Conservation (phyloP, 2,113 vertebrate species). For the Morone chrysops region DNA sequence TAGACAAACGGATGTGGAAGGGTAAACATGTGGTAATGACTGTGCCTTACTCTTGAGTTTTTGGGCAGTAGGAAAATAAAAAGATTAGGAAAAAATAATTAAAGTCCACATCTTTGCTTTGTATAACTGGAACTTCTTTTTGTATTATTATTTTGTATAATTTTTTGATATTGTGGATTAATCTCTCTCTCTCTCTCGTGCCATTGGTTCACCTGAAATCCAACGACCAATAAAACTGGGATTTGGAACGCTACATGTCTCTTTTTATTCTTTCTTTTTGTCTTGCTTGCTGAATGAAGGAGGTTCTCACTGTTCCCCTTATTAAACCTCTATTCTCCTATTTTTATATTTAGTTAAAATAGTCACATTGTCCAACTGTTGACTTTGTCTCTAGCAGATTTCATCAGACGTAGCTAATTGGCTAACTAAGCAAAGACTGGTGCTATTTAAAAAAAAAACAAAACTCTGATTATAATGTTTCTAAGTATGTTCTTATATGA, state of each 20-base stretch:
- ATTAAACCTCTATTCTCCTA: background rate
- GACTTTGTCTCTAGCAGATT: background rate
- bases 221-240: conserved; percentile 91
- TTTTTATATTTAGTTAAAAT: background rate
- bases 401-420: background rate
- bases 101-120: conserved; percentile 83
- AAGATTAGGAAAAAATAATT: conserved; percentile 29
- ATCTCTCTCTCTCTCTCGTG: conserved; percentile 91
- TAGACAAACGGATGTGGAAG: conserved; percentile 67
- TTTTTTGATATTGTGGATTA: conserved; percentile 87
- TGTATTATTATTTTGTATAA: conserved; percentile 84
- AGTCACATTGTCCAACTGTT: background rate
- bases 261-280: background rate
- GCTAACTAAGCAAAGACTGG: background rate
- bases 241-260: conserved; percentile 81
- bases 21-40: conserved; percentile 83
- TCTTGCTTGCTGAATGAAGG: background rate
- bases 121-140: conserved; percentile 85
- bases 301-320: background rate
- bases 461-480: background rate
- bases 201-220: conserved; percentile 96
- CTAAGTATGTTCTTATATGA: background rate
- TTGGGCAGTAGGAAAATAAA: conserved; percentile 69
- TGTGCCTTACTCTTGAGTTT: conserved; percentile 83
- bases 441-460: no score